Conservation (phyloP, 2,113 vertebrate species). For the Edolisoma coerulescens region DNA sequence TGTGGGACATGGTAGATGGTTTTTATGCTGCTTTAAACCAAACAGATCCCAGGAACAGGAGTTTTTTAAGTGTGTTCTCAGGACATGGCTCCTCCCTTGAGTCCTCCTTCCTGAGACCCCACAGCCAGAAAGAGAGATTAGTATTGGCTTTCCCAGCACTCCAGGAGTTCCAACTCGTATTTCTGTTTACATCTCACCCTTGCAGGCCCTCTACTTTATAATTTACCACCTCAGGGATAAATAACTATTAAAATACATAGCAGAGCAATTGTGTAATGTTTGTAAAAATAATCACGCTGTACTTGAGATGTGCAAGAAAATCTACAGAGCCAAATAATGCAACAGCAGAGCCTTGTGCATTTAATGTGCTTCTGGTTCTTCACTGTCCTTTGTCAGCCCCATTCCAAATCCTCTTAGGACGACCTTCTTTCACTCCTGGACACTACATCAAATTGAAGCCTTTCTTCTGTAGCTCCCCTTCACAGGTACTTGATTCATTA, state of each 20-base stretch:
- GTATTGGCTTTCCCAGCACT: background rate
- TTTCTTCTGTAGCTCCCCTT: background rate
- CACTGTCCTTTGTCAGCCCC: background rate
- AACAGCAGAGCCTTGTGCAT: background rate
- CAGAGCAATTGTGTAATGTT: accelerated
- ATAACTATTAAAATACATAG: background rate
- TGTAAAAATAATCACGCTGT: background rate
- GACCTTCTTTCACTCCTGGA: background rate
- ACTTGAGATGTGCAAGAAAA: background rate
- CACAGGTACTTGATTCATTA: background rate
- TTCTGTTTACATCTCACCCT: background rate
- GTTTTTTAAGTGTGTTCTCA: background rate
- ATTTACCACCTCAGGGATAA: background rate
- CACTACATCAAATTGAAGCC: background rate
- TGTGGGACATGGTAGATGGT: background rate
- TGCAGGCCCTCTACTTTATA: background rate
- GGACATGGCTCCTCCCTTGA: background rate
- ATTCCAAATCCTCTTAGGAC: background rate
- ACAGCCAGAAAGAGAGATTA: background rate
- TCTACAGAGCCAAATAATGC: background rate
- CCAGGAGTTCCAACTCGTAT: background rate
- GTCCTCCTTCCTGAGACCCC: background rate
- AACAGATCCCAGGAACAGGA: background rate
- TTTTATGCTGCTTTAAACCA: background rate
- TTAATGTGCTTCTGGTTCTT: background rate